Evolutionary conservation across 1,140 invertebrate species (phyloP).

Genomic region (Drosophila serrata): DNA sequence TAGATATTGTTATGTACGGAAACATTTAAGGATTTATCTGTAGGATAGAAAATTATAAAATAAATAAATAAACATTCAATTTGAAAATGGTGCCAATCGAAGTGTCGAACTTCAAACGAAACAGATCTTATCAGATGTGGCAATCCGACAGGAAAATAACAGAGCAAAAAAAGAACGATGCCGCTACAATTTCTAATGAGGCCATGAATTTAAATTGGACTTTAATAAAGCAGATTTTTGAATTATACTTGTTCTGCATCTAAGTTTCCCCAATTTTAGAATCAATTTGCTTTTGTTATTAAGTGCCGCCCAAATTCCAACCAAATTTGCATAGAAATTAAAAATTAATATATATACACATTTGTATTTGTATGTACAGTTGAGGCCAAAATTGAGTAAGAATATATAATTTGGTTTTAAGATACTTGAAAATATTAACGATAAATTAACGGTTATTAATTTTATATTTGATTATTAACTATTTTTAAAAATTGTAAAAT

Average conservation of each 20-base stretch:
- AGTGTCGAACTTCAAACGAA: background rate
- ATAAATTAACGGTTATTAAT: background rate
- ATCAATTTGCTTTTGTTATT: background rate
- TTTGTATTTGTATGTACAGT: background rate
- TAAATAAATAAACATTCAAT: background rate
- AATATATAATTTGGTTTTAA: background rate
- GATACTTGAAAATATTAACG: background rate
- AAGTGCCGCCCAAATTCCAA: background rate
- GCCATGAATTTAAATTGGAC: background rate
- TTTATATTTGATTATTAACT: background rate
- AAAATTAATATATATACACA: background rate
- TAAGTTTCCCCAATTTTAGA: background rate
- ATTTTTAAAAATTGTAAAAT: background rate
- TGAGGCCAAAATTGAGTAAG: background rate
- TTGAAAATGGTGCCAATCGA: background rate
- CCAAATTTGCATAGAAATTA: slow-evolving; percentile 3
- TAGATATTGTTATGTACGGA: no score
- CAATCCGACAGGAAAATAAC: background rate
- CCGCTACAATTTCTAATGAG: slow-evolving; percentile 1
- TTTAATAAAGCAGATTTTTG: background rate
- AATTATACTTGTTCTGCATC: slow-evolving; percentile 3
- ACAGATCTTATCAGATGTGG: background rate
- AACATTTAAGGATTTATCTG: no score
- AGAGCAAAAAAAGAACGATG: background rate
- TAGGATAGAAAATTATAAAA: no score